Conservation (phyloP, 2,888 invertebrate species). For the Apoda limacodes region DNA sequence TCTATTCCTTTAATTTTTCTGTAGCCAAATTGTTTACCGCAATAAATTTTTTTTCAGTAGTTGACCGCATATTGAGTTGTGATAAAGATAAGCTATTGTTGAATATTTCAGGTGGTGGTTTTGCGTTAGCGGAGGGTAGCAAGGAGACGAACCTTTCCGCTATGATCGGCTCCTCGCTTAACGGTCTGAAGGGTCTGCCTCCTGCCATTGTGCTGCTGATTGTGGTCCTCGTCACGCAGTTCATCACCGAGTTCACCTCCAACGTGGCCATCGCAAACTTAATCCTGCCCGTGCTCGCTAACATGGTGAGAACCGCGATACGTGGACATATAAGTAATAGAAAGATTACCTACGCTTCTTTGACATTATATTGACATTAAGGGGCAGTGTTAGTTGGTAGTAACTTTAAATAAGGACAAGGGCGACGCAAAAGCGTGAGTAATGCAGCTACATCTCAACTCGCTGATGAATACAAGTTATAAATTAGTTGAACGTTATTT, state of each 20-base stretch:
- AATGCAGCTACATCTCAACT: no score
- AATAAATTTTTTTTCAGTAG: not conserved
- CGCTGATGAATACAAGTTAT: no score
- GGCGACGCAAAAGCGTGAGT: no score
- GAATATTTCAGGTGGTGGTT: slow-evolving; percentile 82
- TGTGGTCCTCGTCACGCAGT: slow-evolving; percentile 81
- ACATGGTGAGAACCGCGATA: slow-evolving; percentile 73
- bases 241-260: slow-evolving; percentile 89
- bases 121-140: slow-evolving; percentile 90
- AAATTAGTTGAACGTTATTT: no score
- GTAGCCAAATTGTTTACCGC: slow-evolving; percentile 1
- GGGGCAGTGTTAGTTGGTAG: no score
- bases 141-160: slow-evolving; percentile 81
- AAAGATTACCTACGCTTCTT: no score
- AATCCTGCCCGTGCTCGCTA: slow-evolving; percentile 84
- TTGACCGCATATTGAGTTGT: no score
- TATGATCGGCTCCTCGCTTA: slow-evolving; percentile 79
- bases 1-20: not conserved
- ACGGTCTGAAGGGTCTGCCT: slow-evolving; percentile 73
- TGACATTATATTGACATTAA: no score
- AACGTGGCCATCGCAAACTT: slow-evolving; percentile 94
- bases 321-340: no score
- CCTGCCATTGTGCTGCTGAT: slow-evolving; percentile 77
- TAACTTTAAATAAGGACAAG: no score
- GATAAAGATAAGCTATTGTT: not conserved